phyloP scores from a whole-genome alignment of 2,888 invertebrate species.

The Drosophila tripunctata region DNA sequence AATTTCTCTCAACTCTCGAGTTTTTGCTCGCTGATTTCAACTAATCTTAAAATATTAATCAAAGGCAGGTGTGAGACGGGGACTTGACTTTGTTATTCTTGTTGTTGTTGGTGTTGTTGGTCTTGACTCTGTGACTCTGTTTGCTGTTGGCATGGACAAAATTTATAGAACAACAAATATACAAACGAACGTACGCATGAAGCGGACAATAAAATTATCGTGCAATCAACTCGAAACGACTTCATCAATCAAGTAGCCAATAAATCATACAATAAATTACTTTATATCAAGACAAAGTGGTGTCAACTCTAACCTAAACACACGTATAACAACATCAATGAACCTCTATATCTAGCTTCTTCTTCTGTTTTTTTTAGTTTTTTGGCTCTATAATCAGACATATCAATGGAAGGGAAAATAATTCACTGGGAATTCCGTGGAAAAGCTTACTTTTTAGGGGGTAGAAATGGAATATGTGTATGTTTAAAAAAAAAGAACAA shows the following conservation, averaged over 20 bases:
- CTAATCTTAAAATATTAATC: slow-evolving; percentile 64
- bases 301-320: slow-evolving; percentile 55
- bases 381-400: slow-evolving; percentile 7
- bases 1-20: slow-evolving; percentile 6
- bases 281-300: slow-evolving; percentile 67
- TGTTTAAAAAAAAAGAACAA: no score
- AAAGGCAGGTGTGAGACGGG: slow-evolving; percentile 47
- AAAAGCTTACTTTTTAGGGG: no score
- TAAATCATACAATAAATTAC: slow-evolving; percentile 73
- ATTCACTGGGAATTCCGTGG: no score
- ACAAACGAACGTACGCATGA: slow-evolving; percentile 24
- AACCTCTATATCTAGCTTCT: not conserved
- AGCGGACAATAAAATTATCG: slow-evolving; percentile 64
- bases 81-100: not conserved
- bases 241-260: slow-evolving; percentile 73
- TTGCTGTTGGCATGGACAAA: not conserved
- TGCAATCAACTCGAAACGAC: slow-evolving; percentile 66
- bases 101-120: no score
- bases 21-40: slow-evolving; percentile 38
- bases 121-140: no score
- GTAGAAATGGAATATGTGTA: no score
- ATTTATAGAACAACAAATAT: not conserved
- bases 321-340: slow-evolving; percentile 11
- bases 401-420: no score
- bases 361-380: slow-evolving; percentile 1